Evolutionary conservation across 1,140 invertebrate species (phyloP).

Genomic region (Helicoverpa armigera): DNA sequence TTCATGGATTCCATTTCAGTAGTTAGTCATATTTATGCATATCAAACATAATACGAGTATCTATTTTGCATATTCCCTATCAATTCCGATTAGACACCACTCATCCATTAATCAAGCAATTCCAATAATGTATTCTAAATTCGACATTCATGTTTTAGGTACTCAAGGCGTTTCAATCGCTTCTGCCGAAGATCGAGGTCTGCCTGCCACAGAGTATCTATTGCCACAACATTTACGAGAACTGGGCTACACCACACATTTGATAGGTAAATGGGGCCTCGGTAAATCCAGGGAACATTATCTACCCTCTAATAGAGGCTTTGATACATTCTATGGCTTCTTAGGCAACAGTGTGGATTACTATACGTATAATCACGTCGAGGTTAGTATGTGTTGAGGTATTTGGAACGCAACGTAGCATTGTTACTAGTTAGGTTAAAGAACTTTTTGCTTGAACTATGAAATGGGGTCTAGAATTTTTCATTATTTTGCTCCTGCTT

Average conservation of each 20-base stretch:
- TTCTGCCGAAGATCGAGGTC: slow-evolving; percentile 90
- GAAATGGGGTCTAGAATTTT: neutral
- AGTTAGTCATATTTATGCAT: too few species aligned
- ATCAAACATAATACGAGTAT: neutral
- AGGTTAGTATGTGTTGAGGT: slow-evolving; percentile 66
- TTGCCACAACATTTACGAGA: slow-evolving; percentile 91
- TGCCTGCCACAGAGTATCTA: slow-evolving; percentile 89
- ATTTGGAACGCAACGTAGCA: neutral
- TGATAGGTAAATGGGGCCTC: slow-evolving; percentile 96
- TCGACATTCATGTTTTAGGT: slow-evolving; percentile 78
- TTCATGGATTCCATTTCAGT: too few species aligned
- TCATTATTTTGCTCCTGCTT: neutral
- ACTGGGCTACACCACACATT: slow-evolving; percentile 92
- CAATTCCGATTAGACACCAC: neutral
- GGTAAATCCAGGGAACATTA: slow-evolving; percentile 90
- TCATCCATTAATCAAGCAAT: neutral
- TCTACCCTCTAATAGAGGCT: slow-evolving; percentile 92
- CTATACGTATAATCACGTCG: slow-evolving; percentile 89
- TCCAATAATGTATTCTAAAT: neutral
- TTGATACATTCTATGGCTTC: slow-evolving; percentile 94
- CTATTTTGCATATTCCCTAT: neutral
- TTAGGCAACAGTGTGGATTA: slow-evolving; percentile 93
- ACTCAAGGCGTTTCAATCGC: slow-evolving; percentile 92
- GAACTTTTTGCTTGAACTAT: neutral
- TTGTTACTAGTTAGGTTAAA: too few species aligned